Conservation (phyloP, 2,888 invertebrate species). For the Leucophora obtusa region DNA sequence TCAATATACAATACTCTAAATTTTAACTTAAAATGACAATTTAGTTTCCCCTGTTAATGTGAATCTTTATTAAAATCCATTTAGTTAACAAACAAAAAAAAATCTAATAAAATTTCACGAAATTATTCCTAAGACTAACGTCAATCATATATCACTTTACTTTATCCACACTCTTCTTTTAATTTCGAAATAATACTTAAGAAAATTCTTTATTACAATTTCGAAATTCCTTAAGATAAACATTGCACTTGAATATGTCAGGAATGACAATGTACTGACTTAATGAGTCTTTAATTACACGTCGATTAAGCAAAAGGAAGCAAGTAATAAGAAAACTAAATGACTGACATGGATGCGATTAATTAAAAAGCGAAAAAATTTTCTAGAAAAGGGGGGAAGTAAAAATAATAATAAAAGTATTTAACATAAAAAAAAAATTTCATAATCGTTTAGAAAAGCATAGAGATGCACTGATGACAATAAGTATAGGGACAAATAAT, state of each 20-base stretch:
- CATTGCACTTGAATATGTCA: constrained; percentile 62
- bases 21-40: no score
- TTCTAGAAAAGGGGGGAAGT: constrained; percentile 9
- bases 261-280: constrained; percentile 62
- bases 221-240: constrained; percentile 46
- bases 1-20: no score
- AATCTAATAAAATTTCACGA: neutral
- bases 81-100: no score
- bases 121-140: constrained; percentile 20
- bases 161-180: constrained; percentile 24
- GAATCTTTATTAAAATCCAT: no score
- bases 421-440: constrained; percentile 10
- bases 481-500: no score
- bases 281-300: constrained; percentile 71
- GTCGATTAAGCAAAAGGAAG: constrained; percentile 65
- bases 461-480: no score
- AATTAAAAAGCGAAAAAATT: constrained; percentile 59
- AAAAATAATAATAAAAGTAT: constrained; percentile 2
- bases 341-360: constrained; percentile 63
- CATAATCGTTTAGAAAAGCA: constrained; percentile 15
- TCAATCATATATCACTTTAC: constrained; percentile 37
- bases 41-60: no score
- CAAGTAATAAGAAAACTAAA: constrained; percentile 26
- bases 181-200: constrained; percentile 49
- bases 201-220: constrained; percentile 52